These are phyloP conservation scores for Synergus gifuensis DNA, from an alignment of 2,888 invertebrate genomes.

Conservation along the genomic window DNA sequence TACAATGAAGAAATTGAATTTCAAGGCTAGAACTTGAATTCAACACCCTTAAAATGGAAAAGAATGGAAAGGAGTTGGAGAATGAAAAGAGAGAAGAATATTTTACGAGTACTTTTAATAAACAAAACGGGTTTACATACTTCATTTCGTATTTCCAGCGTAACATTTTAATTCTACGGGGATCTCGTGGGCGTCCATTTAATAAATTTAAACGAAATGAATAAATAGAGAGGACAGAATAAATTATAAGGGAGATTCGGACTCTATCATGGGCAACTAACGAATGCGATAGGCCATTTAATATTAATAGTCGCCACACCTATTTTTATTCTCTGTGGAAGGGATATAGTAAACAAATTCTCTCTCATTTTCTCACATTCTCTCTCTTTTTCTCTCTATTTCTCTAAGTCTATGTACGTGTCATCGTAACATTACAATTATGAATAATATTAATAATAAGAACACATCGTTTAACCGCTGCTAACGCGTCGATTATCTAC, in stretches of 20 bases:
- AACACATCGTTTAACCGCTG: constrained; percentile 68
- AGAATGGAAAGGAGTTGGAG: constrained; percentile 30
- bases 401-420: constrained; percentile 42
- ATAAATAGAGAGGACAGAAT: constrained; percentile 47
- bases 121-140: constrained; percentile 61
- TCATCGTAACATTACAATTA: constrained; percentile 39
- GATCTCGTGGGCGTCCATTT: constrained; percentile 50
- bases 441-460: constrained; percentile 61
- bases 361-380: constrained; percentile 44
- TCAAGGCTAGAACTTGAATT: no score
- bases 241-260: constrained; percentile 52
- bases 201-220: constrained; percentile 53
- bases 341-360: constrained; percentile 36
- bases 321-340: constrained; percentile 47
- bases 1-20: no score
- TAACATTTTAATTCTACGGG: constrained; percentile 30
- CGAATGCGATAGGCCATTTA: constrained; percentile 61
- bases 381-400: constrained; percentile 43
- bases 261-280: constrained; percentile 50
- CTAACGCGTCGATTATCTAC: constrained; percentile 64
- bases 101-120: constrained; percentile 62
- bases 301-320: constrained; percentile 60
- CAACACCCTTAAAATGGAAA: no score
- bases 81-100: constrained; percentile 15
- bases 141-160: constrained; percentile 37